These are phyloP conservation scores for Monodelphis domestica DNA, from an alignment of 2,797 vertebrate genomes.

Conservation along the genomic window DNA sequence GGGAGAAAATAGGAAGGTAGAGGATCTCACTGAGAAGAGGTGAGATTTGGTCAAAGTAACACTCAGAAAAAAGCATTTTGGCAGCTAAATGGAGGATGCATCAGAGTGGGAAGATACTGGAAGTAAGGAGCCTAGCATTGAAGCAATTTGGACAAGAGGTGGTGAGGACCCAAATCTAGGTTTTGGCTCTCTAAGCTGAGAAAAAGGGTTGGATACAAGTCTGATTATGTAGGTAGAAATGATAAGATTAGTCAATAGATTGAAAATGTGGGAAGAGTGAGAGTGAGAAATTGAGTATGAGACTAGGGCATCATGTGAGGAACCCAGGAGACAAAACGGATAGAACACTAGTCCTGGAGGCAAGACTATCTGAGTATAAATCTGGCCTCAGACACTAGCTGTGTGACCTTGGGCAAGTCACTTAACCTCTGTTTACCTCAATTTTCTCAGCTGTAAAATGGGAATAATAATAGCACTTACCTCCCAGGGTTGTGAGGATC, in stretches of 20 bases:
- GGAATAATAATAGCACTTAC: background rate
- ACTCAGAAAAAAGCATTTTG: background rate
- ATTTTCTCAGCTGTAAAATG: background rate
- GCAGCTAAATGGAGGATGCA: background rate
- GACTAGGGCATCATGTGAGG: background rate
- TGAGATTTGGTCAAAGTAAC: background rate
- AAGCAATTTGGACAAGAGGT: background rate
- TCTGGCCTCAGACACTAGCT: background rate
- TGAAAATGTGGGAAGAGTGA: background rate
- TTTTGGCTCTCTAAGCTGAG: background rate
- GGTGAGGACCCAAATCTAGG: background rate
- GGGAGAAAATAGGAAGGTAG: too few relatives aligned
- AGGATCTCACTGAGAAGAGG: background rate
- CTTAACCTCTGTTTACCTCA: background rate
- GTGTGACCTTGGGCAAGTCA: background rate
- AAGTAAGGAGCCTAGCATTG: background rate
- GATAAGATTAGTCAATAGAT: background rate
- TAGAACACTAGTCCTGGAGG: background rate
- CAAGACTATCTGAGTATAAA: background rate
- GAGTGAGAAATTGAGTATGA: background rate
- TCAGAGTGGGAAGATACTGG: background rate
- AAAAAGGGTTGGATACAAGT: background rate
- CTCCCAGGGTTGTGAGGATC: background rate
- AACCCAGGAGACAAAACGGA: background rate
- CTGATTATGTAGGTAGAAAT: background rate